Conservation (phyloP, 2,113 vertebrate genomes). For the Hippocampus zosterae region DNA sequence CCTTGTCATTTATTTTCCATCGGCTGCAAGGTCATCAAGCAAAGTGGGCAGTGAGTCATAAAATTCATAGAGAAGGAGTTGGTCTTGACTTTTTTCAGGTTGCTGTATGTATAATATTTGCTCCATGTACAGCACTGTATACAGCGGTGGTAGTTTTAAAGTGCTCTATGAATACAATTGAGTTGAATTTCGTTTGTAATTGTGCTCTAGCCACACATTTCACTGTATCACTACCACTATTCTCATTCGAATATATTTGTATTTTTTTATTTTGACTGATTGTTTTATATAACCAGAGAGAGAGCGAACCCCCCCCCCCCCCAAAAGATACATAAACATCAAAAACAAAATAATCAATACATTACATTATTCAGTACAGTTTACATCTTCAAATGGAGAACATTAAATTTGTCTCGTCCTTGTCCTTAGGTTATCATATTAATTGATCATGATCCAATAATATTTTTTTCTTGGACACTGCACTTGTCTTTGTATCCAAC, state of each 20-base stretch:
- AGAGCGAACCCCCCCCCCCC: fast-evolving
- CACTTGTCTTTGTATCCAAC: background rate
- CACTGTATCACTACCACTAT: background rate
- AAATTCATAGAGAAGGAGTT: background rate
- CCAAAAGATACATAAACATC: background rate
- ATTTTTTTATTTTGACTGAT: no score
- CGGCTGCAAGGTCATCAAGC: background rate
- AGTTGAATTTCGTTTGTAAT: background rate
- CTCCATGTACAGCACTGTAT: no score
- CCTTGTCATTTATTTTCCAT: background rate
- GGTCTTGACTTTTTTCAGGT: background rate
- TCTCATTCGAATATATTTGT: background rate
- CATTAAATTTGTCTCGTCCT: background rate
- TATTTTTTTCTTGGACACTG: background rate
- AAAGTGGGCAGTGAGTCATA: background rate
- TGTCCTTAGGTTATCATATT: background rate
- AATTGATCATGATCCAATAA: background rate
- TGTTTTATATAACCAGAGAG: no score
- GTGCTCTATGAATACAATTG: no score
- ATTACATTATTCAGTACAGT: background rate
- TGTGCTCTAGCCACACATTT: background rate
- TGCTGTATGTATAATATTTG: no score
- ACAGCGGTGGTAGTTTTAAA: no score
- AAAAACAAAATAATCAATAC: background rate
- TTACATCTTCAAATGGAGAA: background rate